A percentile compares a stretch with the other conserved stretches of the same genome.
Evolutionary conservation across 2,888 invertebrate genomes (phyloP).

Genomic region (Hanleya hanleyi): DNA sequence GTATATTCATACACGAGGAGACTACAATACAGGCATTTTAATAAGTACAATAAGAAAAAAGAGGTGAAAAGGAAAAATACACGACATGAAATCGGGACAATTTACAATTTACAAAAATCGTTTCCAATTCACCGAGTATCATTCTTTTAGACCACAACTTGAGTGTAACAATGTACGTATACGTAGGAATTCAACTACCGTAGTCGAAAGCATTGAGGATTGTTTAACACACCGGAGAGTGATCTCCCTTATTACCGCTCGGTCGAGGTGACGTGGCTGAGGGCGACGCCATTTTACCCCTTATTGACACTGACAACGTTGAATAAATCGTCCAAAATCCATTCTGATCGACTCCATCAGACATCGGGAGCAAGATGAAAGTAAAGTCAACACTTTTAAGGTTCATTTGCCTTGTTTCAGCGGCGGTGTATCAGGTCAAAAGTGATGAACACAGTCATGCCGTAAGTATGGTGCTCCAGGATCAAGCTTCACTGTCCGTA

Average conservation of each 20-base stretch:
- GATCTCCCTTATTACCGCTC: neutral
- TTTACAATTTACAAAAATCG: too few species aligned
- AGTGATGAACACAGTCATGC: slow-evolving; percentile 86
- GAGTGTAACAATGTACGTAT: too few species aligned
- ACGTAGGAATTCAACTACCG: too few species aligned
- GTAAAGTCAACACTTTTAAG: neutral
- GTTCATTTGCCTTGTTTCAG: neutral
- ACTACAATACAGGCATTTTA: too few species aligned
- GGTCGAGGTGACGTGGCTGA: neutral
- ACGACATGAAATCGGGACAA: too few species aligned
- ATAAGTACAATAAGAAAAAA: too few species aligned
- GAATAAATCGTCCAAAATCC: neutral
- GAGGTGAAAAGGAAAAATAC: too few species aligned
- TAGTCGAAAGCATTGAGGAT: too few species aligned
- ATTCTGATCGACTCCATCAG: neutral
- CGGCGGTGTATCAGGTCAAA: neutral
- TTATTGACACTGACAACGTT: neutral
- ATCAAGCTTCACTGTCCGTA: neutral
- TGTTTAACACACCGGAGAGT: too few species aligned
- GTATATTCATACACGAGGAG: too few species aligned
- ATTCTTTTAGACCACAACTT: too few species aligned
- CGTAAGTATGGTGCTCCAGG: slow-evolving; percentile 76
- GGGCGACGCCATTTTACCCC: neutral
- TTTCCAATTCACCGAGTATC: too few species aligned
- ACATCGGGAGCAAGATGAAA: neutral